phyloP scores from a whole-genome alignment of 2,797 vertebrate genomes.

The Ceyx erithaca region DNA sequence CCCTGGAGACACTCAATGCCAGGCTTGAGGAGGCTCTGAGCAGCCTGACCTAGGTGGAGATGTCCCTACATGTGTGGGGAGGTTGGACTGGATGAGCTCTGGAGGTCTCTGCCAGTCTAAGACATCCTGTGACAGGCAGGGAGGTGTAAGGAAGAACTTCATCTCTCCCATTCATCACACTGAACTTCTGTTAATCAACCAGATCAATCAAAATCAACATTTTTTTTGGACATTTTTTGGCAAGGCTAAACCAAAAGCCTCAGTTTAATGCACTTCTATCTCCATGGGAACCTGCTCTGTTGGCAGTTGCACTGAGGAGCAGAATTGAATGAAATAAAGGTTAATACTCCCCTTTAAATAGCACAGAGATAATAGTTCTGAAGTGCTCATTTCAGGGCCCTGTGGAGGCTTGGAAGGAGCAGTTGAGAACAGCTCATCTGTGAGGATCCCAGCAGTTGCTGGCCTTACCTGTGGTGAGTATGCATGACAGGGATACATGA shows the following conservation, averaged over 20 bases:
- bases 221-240: background rate
- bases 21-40: too few relatives aligned
- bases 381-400: background rate
- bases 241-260: background rate
- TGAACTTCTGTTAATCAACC: background rate
- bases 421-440: background rate
- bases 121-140: background rate
- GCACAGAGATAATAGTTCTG: background rate
- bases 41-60: too few relatives aligned
- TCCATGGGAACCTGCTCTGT: background rate
- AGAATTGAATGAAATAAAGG: background rate
- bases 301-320: background rate
- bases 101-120: too few relatives aligned
- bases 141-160: background rate
- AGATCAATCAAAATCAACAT: background rate
- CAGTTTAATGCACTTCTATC: background rate
- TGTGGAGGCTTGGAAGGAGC: background rate
- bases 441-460: background rate
- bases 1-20: too few relatives aligned
- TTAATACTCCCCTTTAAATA: background rate
- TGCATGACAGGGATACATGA: slow-evolving; percentile 1
- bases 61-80: too few relatives aligned
- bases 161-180: background rate
- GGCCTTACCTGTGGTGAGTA: slow-evolving; percentile 20
- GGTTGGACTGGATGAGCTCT: too few relatives aligned